A percentile compares a stretch with the other conserved stretches of the same genome.
Conservation (phyloP, 2,888 invertebrate species). For the Euzetes globulus region DNA sequence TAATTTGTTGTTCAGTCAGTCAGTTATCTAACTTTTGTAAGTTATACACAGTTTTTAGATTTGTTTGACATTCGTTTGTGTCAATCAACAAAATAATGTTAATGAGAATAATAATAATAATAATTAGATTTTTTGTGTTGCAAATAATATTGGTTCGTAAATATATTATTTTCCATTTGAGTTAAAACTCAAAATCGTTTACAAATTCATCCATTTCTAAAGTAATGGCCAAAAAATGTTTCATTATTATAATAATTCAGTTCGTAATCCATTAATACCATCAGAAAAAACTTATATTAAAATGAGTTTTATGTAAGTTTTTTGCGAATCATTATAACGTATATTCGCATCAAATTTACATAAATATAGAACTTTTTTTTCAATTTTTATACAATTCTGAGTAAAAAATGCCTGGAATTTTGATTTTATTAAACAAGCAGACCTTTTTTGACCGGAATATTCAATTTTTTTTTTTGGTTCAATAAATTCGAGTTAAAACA, state of each 20-base stretch:
- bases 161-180: neutral
- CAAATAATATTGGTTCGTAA: no score
- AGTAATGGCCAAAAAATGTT: neutral
- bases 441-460: no score
- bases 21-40: neutral
- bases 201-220: neutral
- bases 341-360: neutral
- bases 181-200: neutral
- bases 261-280: neutral
- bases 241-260: neutral
- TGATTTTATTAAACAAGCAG: neutral
- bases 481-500: neutral
- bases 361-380: neutral
- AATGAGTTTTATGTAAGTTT: neutral
- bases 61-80: neutral
- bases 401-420: neutral
- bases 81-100: neutral
- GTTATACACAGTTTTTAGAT: neutral
- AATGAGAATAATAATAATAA: neutral
- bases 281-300: neutral
- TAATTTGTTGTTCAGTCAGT: neutral
- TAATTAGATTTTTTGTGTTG: neutral
- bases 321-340: neutral
- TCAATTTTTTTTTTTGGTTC: no score
- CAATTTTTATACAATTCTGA: neutral